A percentile compares a stretch with the other conserved stretches of the same genome.
These are phyloP conservation scores for Drosophila sp. DNA, from an alignment of 1,140 invertebrate genomes.

Conservation along the genomic window DNA sequence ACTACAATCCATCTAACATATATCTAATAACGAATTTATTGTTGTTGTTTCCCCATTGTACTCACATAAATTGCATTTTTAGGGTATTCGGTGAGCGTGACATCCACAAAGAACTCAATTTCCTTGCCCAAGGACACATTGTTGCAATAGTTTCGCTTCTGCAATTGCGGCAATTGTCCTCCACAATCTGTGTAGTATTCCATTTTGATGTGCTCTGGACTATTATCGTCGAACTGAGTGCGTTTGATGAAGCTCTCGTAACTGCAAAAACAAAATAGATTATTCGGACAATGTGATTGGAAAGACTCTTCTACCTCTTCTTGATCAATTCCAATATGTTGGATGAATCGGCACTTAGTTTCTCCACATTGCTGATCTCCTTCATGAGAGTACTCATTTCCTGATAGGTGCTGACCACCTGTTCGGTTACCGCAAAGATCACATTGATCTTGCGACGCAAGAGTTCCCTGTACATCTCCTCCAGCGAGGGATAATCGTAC, in stretches of 20 bases:
- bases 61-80: constrained; percentile 82
- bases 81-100: constrained; percentile 84
- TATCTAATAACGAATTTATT: too few relatives aligned
- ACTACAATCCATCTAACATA: too few relatives aligned
- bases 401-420: constrained; percentile 84
- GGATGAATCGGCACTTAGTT: constrained; percentile 85
- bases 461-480: constrained; percentile 85
- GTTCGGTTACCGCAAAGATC: constrained; percentile 86
- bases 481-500: constrained; percentile 87
- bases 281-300: accelerated
- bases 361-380: constrained; percentile 85
- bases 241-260: constrained; percentile 85
- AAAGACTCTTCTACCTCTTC: constrained; percentile 76
- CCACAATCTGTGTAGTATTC: constrained; percentile 86
- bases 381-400: constrained; percentile 84
- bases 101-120: constrained; percentile 85
- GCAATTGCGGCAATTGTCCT: constrained; percentile 67
- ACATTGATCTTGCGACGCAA: constrained; percentile 86
- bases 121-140: constrained; percentile 85
- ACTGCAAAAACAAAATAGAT: constrained; percentile 21
- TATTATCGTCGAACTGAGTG: constrained; percentile 85
- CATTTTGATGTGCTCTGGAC: constrained; percentile 83
- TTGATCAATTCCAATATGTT: constrained; percentile 86
- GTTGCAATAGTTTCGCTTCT: constrained; percentile 84
- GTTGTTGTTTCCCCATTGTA: not conserved